These are phyloP conservation scores for Leptobrachium leishanense DNA, from an alignment of 2,113 vertebrate species.

Conservation along the genomic window DNA sequence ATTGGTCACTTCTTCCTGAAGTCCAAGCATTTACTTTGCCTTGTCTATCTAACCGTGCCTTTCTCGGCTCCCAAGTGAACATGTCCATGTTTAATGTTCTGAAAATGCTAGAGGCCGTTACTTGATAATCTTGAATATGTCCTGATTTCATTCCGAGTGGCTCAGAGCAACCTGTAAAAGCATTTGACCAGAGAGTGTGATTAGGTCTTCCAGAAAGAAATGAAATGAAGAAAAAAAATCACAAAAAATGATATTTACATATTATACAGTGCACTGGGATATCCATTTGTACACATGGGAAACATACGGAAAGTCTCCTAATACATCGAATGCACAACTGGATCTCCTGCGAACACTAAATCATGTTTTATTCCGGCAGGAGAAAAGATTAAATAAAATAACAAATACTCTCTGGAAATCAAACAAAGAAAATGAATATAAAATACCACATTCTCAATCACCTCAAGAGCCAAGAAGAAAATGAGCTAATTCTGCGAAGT, in stretches of 20 bases:
- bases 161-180: constrained; percentile 88
- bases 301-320: constrained; percentile 8
- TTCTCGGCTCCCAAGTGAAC: constrained; percentile 97
- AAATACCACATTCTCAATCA: constrained; percentile 29
- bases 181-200: constrained; percentile 35
- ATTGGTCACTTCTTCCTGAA: constrained; percentile 93
- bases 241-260: background rate
- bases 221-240: too few species aligned
- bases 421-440: constrained; percentile 25
- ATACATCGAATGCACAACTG: background rate
- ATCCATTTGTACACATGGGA: background rate
- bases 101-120: constrained; percentile 92
- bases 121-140: constrained; percentile 93
- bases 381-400: constrained; percentile 41
- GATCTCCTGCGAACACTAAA: constrained; percentile 8
- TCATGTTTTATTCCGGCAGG: constrained; percentile 13
- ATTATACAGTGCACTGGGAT: background rate
- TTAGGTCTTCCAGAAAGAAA: constrained; percentile 23
- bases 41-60: constrained; percentile 95
- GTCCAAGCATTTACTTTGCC: constrained; percentile 99
- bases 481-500: constrained; percentile 26
- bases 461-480: constrained; percentile 22
- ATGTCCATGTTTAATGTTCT: constrained; percentile 98
- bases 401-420: constrained; percentile 28
- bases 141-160: constrained; percentile 97